Evolutionary conservation across 92 coral and sea anemone genomes (phyloP).

Genomic region (Phenganax marumi): DNA sequence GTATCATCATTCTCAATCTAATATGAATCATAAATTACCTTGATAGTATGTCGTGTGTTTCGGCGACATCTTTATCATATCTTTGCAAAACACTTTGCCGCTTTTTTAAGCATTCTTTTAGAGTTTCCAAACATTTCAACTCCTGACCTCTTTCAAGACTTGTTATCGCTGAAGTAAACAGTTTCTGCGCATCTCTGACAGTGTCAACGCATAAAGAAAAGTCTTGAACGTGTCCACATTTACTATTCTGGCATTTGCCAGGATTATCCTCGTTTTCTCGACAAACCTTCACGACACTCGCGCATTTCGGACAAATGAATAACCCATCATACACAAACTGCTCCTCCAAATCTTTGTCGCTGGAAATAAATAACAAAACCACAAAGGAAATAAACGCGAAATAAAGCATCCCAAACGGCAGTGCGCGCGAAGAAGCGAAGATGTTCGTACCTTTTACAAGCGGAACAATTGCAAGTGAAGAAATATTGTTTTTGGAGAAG

Average conservation of each 20-base stretch:
- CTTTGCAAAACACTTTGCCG: slow-evolving; percentile 73
- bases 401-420: too few relatives aligned
- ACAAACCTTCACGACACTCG: slow-evolving; percentile 60
- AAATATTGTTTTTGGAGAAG: slow-evolving; percentile 92
- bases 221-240: slow-evolving; percentile 64
- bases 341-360: slow-evolving; percentile 92
- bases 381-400: neutral
- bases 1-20: too few relatives aligned
- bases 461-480: slow-evolving; percentile 93
- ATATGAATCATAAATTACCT: slow-evolving; percentile 53
- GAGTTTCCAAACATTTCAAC: slow-evolving; percentile 70
- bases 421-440: too few relatives aligned
- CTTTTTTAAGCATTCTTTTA: slow-evolving; percentile 77
- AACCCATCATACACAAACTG: slow-evolving; percentile 73
- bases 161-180: slow-evolving; percentile 68
- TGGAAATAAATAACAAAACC: slow-evolving; percentile 26
- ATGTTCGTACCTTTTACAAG: slow-evolving; percentile 79
- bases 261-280: slow-evolving; percentile 38
- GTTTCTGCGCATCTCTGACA: slow-evolving; percentile 76
- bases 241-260: slow-evolving; percentile 74
- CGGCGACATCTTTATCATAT: slow-evolving; percentile 88
- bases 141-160: slow-evolving; percentile 76
- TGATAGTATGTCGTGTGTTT: slow-evolving; percentile 92
- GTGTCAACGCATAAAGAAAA: slow-evolving; percentile 64
- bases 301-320: slow-evolving; percentile 87